Conservation (phyloP, 2,888 invertebrate species). For the Phragmatobia fuliginosa region DNA sequence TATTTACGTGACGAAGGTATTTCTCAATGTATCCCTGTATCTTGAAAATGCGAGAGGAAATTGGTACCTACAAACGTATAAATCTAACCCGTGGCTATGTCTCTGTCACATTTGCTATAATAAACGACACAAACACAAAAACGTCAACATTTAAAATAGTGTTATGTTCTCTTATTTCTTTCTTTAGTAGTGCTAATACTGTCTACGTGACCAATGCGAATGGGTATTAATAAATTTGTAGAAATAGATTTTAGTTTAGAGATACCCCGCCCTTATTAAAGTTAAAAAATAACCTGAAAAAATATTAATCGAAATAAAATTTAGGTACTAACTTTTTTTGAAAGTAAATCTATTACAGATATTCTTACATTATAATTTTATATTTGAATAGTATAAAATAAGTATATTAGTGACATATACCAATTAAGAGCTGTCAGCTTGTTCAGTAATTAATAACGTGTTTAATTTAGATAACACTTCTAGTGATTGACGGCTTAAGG, state of each 20-base stretch:
- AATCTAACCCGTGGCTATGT: slow-evolving; percentile 38
- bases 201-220: slow-evolving; percentile 28
- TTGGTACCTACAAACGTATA: slow-evolving; percentile 34
- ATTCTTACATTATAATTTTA: no score
- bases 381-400: background rate
- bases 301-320: no score
- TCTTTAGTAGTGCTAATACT: slow-evolving; percentile 18
- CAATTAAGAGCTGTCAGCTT: background rate
- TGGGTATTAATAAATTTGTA: slow-evolving; percentile 7
- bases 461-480: background rate
- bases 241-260: background rate
- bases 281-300: background rate
- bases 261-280: background rate
- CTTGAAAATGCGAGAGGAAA: slow-evolving; percentile 37
- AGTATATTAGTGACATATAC: background rate
- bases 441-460: background rate
- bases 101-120: slow-evolving; percentile 48
- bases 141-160: slow-evolving; percentile 44
- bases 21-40: slow-evolving; percentile 31
- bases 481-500: background rate
- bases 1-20: slow-evolving; percentile 28
- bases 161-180: slow-evolving; percentile 26
- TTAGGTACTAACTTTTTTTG: no score
- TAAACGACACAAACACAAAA: slow-evolving; percentile 38
- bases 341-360: no score